These are phyloP conservation scores for Cotesia chilonis DNA, from an alignment of 1,140 invertebrate species.

Conservation along the genomic window DNA sequence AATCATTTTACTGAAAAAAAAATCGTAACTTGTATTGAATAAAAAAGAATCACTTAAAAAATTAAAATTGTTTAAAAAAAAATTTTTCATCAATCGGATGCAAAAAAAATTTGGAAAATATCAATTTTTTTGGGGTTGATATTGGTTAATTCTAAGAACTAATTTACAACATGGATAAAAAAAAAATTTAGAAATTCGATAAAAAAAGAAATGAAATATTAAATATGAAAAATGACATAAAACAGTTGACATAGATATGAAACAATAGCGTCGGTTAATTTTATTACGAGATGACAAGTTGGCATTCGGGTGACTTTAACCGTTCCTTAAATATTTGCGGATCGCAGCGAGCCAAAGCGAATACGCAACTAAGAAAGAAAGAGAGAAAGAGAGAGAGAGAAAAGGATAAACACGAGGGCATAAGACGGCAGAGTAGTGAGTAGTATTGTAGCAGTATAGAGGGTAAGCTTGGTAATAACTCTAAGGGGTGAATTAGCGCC, in stretches of 20 bases:
- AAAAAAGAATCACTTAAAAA: too few relatives aligned
- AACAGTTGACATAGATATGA: conserved; percentile 19
- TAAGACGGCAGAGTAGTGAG: conserved; percentile 1
- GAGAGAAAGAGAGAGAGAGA: background rate
- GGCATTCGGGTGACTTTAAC: conserved; percentile 33
- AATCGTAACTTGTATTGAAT: too few relatives aligned
- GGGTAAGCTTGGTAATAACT: conserved; percentile 35
- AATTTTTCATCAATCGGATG: too few relatives aligned
- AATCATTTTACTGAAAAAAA: too few relatives aligned
- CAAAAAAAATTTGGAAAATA: too few relatives aligned
- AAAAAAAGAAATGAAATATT: too few relatives aligned
- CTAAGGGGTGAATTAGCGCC: conserved; percentile 34
- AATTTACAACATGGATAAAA: too few relatives aligned
- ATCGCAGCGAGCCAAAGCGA: background rate
- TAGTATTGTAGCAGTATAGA: conserved; percentile 15
- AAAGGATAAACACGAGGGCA: background rate
- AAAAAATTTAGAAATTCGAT: too few relatives aligned
- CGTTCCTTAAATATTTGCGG: conserved; percentile 39
- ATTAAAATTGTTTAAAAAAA: too few relatives aligned
- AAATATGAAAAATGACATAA: background rate
- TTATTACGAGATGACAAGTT: conserved; percentile 18
- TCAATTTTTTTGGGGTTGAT: too few relatives aligned
- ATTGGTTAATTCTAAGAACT: too few relatives aligned
- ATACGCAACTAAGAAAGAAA: conserved; percentile 2
- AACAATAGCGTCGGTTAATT: conserved; percentile 18